Base-by-base conservation (phyloP, 2,888 invertebrate genomes). In the Cremastinae sp. region DNA sequence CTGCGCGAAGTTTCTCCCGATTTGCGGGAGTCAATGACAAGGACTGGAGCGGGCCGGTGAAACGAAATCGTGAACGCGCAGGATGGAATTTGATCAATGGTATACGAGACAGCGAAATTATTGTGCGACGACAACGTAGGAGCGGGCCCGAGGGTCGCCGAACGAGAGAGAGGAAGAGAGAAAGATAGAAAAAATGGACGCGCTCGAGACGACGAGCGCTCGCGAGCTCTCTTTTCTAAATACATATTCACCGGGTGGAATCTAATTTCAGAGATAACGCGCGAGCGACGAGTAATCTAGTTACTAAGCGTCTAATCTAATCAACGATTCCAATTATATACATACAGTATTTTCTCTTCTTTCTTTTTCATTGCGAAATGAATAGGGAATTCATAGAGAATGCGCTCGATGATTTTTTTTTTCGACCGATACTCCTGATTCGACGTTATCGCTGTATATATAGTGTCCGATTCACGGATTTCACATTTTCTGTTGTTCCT, bases 261-360 rank as follows among this genome's bases (percentile, higher is more conserved):
- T 89, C 87, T 87, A 88, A 88, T 88, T 89, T 87, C 85, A 79
- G 83, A 86, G 89, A 89, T 89, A 89, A 88, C 84, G 80, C 82
- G 75, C 65, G n/a, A n/a, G 73, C 80, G 78, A 69, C 80, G 82
- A 80, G 86, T 87, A 89, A 89, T 89, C 89, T 89, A 89, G 89
- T 89, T 89, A 88, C 89, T 87, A 89, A 86, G 88, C 88, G 87
- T 89, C 86, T 87, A 89, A 89, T 89, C 88, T 89, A 89, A 89
- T 89, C 89, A 84, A 80, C 80, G 78, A 85, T 84, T 86, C 85
- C 82, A 82, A 85, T 87, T 85, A 83, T 83, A 80, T 80, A 80
- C 78, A 81, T 74, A 66, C 49, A 56, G 34, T 28, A 58, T 45
- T 51, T 5, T 56, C 0, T 70, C 22, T 64, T 58, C 45, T 71